Evolutionary conservation across 2,797 vertebrate species (phyloP).

Genomic region (Myoxocephalus aenaeus): DNA sequence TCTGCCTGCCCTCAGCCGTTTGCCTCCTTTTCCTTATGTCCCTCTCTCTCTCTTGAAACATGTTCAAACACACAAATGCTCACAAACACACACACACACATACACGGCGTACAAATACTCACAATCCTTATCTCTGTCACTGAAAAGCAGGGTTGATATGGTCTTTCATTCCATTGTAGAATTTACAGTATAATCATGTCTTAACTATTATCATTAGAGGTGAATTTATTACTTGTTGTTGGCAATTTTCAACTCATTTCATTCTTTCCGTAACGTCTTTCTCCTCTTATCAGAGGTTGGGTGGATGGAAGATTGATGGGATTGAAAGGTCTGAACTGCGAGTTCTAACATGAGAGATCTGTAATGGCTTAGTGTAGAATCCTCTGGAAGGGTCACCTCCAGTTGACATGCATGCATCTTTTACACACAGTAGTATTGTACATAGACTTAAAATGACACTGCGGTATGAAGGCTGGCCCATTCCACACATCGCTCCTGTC

Average conservation of each 20-base stretch:
- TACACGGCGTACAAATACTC: slow-evolving; percentile 74
- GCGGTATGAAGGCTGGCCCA: slow-evolving; percentile 73
- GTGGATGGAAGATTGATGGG: slow-evolving; percentile 13
- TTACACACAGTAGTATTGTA: slow-evolving; percentile 78
- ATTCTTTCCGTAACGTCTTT: slow-evolving; percentile 66
- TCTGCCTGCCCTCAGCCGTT: slow-evolving; percentile 51
- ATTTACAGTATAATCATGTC: slow-evolving; percentile 71
- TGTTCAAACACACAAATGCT: slow-evolving; percentile 57
- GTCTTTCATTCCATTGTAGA: slow-evolving; percentile 78
- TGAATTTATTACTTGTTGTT: slow-evolving; percentile 72
- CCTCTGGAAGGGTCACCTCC: slow-evolving; percentile 64
- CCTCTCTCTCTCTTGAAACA: slow-evolving; percentile 61
- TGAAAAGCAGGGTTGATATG: slow-evolving; percentile 83
- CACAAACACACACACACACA: slow-evolving; percentile 73
- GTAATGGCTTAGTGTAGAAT: slow-evolving; percentile 65
- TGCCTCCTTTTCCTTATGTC: slow-evolving; percentile 63
- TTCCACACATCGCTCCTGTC: slow-evolving; percentile 75
- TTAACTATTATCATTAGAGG: slow-evolving; percentile 74
- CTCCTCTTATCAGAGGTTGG: slow-evolving; percentile 57
- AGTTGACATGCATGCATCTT: slow-evolving; percentile 79
- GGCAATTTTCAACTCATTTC: slow-evolving; percentile 71
- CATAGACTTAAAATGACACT: slow-evolving; percentile 74
- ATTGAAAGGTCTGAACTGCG: not conserved
- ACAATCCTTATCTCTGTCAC: slow-evolving; percentile 77
- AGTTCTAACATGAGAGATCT: slow-evolving; percentile 44